Base-by-base conservation (phyloP, 2,888 invertebrate species). In the Pammene fasciana region DNA sequence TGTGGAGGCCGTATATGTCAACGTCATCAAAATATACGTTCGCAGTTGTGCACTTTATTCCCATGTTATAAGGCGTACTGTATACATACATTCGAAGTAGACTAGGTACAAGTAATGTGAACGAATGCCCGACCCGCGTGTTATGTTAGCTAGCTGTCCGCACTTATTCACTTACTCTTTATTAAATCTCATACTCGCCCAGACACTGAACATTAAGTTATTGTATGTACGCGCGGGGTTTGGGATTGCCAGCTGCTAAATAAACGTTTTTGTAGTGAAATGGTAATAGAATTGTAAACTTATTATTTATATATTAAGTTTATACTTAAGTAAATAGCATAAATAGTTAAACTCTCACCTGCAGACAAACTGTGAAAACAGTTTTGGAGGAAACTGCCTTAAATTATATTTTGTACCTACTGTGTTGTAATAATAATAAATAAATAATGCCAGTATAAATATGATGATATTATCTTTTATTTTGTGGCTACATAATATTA, bases 141-240 rank as follows among this genome's bases (percentile, higher is more conserved):
- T 56, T 48, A 26, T 41, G 34, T 56, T 48, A 26, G 13, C 13
- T 38, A n/a, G 55, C 48, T 46, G 57, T 57, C 57, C 65, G 57
- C 57, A 57, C 57, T 66, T 48, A 57, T 57, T 57, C 57, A 50
- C 57, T 66, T 57, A 56, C 41, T 50, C 65, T 66, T 66, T 66
- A 66, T 66, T 59, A 38, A 41, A 66, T 59, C 50, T 59, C 57
- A 59, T 50, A 59, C 50, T 34, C 43, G 36, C 36, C 48, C 48
- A 66, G 48, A 59, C 26, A 57, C 6, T 43, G 26, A 14, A 26
- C n/a, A 56, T 65, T 65, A 66, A 66, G 13, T 59, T 50, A 57
- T 48, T 41, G 60, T 13, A 34, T n/a, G n/a, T n/a, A n/a, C 46
- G 0, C 18, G 6, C 45, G 46, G 36, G 46, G 34, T 14, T 46